A percentile compares a stretch with the other conserved stretches of the same genome.
phyloP scores from a whole-genome alignment of 1,140 invertebrate species.

The Leucophenga varia region DNA sequence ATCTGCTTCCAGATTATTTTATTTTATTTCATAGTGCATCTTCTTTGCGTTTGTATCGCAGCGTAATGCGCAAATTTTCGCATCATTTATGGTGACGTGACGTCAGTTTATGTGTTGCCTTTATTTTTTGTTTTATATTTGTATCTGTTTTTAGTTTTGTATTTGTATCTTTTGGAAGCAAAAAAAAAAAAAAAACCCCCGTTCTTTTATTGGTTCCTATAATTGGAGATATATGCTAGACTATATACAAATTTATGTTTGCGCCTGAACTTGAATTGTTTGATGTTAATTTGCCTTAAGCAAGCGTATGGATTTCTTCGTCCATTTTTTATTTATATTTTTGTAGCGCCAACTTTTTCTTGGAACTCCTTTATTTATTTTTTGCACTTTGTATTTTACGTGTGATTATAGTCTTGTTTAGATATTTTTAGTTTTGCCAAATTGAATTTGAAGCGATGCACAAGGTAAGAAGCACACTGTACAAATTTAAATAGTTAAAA shows the following conservation, averaged over 20 bases:
- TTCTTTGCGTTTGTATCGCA: constrained; percentile 8
- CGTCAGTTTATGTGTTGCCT: constrained; percentile 27
- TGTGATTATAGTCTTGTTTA: too few relatives aligned
- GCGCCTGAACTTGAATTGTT: constrained; percentile 40
- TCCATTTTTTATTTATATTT: too few relatives aligned
- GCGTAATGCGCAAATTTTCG: constrained; percentile 14
- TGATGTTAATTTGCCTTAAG: constrained; percentile 5
- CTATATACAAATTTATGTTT: constrained; percentile 5
- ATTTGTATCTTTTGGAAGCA: constrained; percentile 22
- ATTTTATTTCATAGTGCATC: too few relatives aligned
- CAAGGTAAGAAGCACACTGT: too few relatives aligned
- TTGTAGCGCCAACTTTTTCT: too few relatives aligned
- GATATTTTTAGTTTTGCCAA: too few relatives aligned
- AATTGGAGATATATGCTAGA: constrained; percentile 46
- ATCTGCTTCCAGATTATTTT: not conserved
- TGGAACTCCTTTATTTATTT: too few relatives aligned
- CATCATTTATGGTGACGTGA: constrained; percentile 37
- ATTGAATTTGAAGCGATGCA: too few relatives aligned
- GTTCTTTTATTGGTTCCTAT: constrained; percentile 45
- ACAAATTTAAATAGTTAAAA: too few relatives aligned
- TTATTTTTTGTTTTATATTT: constrained; percentile 4
- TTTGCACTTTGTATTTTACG: too few relatives aligned
- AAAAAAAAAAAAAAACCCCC: too few relatives aligned
- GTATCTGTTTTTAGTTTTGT: constrained; percentile 7
- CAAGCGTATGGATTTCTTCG: too few relatives aligned